Base-by-base conservation (phyloP, 2,888 invertebrate species). In the Germaria angustata region DNA sequence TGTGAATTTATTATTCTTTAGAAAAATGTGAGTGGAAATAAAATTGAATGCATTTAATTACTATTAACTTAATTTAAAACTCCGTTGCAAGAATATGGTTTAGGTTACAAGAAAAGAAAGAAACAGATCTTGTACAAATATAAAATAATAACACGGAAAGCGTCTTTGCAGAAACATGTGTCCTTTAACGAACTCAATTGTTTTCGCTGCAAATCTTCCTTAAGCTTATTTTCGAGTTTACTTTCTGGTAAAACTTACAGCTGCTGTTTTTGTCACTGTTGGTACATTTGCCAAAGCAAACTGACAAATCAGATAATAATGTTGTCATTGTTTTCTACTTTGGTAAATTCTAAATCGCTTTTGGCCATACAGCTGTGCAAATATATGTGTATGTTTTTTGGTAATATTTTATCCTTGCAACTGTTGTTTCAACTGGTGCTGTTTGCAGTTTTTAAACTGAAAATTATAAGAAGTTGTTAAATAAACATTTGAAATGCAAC, bases 291-390 rank as follows among this genome's bases (percentile, higher is more conserved):
- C 7, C 11, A 51, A 36, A 36, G 53, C 32, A 36, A 20, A 61
- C 49, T 9, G 1, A 17, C 51, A 51, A 51, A 39, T 17, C 5
- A 28, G 17, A 44, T 39, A 36, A 28, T 68, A 11, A 22, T 36
- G 20, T 39, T 28, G 13, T 69, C 41, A 15, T 68, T 59, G 36
- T 65, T 57, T 65, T 53, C 20, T 55, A 55, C 20, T 68, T 55
- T 68, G 15, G 46, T 41, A 32, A 49, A 11, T 44, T 22, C 17
- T 34, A 13, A 34, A 32, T 69, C 20, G 41, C 68, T 77, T 76
- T 51, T 77, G 61, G 61, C 59, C 39, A 77, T 41, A 53, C 41
- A 77, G 44, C n/a, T 68, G 13, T n/a, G 22, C 41, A 73, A 41
- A 51, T 51, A 24, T 55, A 44, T 46, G 15, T 34, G 32, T n/a